These are phyloP conservation scores for Coryphaenoides rupestris DNA, from an alignment of 2,113 vertebrate genomes.

Conservation along the genomic window DNA sequence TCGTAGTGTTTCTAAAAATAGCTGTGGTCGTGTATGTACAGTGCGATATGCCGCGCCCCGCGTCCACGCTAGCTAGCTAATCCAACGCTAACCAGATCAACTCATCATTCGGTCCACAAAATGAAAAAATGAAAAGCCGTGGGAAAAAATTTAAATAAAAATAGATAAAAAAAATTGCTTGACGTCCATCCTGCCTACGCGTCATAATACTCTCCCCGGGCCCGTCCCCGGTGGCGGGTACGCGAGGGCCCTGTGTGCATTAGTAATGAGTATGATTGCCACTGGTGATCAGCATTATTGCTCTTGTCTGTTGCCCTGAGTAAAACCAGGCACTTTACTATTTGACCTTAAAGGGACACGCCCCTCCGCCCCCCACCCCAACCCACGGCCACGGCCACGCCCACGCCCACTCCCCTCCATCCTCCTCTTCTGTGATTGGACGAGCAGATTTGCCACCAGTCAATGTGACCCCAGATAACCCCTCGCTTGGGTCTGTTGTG, in stretches of 20 bases:
- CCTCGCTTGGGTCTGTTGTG: too few relatives aligned
- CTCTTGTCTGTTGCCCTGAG: slow-evolving; percentile 27
- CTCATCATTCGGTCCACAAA: too few relatives aligned
- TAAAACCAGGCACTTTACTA: slow-evolving; percentile 10
- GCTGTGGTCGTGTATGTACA: too few relatives aligned
- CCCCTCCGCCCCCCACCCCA: neutral
- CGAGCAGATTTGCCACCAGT: too few relatives aligned
- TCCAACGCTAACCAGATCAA: too few relatives aligned
- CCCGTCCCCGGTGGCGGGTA: neutral
- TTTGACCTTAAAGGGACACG: slow-evolving; percentile 6
- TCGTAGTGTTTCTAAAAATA: too few relatives aligned
- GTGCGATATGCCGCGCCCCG: too few relatives aligned
- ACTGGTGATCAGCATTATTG: slow-evolving; percentile 22
- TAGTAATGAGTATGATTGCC: neutral
- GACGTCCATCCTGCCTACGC: neutral
- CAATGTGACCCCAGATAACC: too few relatives aligned
- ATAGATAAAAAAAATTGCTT: neutral
- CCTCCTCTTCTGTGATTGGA: neutral
- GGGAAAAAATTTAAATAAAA: neutral
- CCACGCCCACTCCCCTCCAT: too few relatives aligned
- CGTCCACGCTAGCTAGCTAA: too few relatives aligned
- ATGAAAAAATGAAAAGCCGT: too few relatives aligned
- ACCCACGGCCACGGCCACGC: too few relatives aligned
- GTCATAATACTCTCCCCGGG: neutral
- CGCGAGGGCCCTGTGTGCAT: neutral